phyloP scores from a whole-genome alignment of 2,113 vertebrate species.

The Caranx melampygus region DNA sequence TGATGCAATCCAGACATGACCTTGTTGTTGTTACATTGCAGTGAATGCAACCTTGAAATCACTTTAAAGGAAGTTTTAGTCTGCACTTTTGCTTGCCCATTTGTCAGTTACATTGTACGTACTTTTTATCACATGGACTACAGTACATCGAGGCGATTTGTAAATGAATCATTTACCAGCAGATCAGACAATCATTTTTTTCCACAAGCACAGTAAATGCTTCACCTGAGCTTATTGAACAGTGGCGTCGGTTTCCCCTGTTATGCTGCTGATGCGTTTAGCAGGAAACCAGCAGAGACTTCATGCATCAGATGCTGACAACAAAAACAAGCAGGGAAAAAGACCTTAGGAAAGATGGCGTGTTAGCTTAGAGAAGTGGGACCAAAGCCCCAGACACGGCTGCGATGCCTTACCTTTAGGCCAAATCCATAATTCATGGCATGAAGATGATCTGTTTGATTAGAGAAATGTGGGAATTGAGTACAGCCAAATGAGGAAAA shows the following conservation, averaged over 20 bases:
- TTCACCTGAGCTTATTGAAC: slow-evolving; percentile 19
- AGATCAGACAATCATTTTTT: slow-evolving; percentile 52
- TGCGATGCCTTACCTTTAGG: slow-evolving; percentile 52
- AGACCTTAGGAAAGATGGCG: slow-evolving; percentile 13
- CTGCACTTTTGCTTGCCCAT: slow-evolving; percentile 64
- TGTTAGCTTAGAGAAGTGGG: slow-evolving; percentile 30
- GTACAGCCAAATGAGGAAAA: slow-evolving; percentile 18
- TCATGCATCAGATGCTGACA: slow-evolving; percentile 4
- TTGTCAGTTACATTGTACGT: slow-evolving; percentile 45
- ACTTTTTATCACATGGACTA: slow-evolving; percentile 42
- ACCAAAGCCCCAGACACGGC: slow-evolving; percentile 58
- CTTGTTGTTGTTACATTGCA: slow-evolving; percentile 82
- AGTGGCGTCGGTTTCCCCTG: not conserved
- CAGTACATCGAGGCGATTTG: slow-evolving; percentile 18
- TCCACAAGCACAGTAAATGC: slow-evolving; percentile 17
- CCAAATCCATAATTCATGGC: slow-evolving; percentile 50
- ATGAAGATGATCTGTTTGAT: slow-evolving; percentile 53
- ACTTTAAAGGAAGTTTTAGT: slow-evolving; percentile 78
- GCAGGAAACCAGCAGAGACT: slow-evolving; percentile 22
- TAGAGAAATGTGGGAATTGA: slow-evolving; percentile 32
- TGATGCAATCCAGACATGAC: slow-evolving; percentile 86
- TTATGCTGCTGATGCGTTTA: slow-evolving; percentile 8
- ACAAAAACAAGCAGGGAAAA: slow-evolving; percentile 22
- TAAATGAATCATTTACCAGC: slow-evolving; percentile 47
- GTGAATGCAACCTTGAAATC: slow-evolving; percentile 87